Base-by-base conservation (phyloP, 2,797 vertebrate genomes). In the Meda fulgida region DNA sequence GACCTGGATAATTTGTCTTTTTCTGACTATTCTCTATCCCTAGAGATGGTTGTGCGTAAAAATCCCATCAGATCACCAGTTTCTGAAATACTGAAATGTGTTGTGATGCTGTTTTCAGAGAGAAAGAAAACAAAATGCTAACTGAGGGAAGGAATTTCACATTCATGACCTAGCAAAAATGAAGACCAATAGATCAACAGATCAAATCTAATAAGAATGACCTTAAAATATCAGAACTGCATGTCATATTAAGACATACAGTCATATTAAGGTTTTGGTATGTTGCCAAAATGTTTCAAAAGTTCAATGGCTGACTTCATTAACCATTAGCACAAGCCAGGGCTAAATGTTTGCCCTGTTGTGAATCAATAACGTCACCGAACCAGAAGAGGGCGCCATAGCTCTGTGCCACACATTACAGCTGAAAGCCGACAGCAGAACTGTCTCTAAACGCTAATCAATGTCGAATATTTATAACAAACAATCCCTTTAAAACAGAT, bases 351-450 rank as follows among this genome's bases (percentile, higher is more conserved):
- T n/a, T 70, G 36, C 34, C 36, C 13, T 7, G 3, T 16, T 16
- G 60, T 65, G 6, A 29, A 31, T 53, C 46, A n/a, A 67, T 73
- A 67, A 10, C n/a, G 40, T 48, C 43, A 21, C n/a, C 5, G 48
- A 4, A 18, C 85, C 90, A 89, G 81, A 63, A 89, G 90, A 89
- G 84, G 87, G 58, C 85, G 53, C 65, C 81, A 21, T 71, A 19
- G 78, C 46, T 83, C 85, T 53, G 83, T 53, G 81, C 81, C 40
- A 66, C 48, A 87, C 67, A 84, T 26, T 11, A n/a, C 18, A 82
- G 31, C 26, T n/a, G 29, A 73, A 78, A 21, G 26, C 18, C 40
- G 58, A 21, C 75, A 18, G 31, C 38, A 73, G 58, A 60, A 66
- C 76, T 79, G 48, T 21, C 53, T 9, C 10, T 73, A n/a, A 66